These are phyloP conservation scores for Lateolabrax maculatus DNA, from an alignment of 2,797 vertebrate species.

Conservation along the genomic window DNA sequence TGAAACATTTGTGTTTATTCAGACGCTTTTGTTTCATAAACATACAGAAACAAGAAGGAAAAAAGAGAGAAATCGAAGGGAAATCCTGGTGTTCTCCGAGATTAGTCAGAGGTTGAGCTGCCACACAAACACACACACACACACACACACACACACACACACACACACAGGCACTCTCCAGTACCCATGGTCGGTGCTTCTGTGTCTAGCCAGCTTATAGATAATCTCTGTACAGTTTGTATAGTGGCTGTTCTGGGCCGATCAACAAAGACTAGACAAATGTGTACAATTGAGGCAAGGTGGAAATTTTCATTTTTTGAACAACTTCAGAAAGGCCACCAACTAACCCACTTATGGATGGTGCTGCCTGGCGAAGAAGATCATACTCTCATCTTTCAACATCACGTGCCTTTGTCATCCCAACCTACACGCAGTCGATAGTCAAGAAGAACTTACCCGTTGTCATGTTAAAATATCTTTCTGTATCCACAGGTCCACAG, in stretches of 20 bases:
- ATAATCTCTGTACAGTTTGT: neutral
- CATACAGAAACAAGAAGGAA: no score
- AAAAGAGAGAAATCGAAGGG: neutral
- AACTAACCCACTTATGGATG: neutral
- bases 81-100: neutral
- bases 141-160: no score
- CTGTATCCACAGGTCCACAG: neutral
- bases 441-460: neutral
- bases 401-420: neutral
- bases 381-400: neutral
- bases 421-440: neutral
- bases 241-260: neutral
- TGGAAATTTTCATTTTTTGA: neutral
- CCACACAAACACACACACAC: no score
- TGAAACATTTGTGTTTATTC: neutral
- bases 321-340: neutral
- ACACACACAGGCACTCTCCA: neutral
- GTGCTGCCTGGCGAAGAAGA: neutral
- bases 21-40: neutral
- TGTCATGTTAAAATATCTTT: constrained; percentile 2
- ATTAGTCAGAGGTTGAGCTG: neutral
- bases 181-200: neutral
- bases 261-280: neutral
- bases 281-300: neutral
- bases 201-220: neutral